phyloP scores from a whole-genome alignment of 2,888 invertebrate species.

The Cetonia aurata region DNA sequence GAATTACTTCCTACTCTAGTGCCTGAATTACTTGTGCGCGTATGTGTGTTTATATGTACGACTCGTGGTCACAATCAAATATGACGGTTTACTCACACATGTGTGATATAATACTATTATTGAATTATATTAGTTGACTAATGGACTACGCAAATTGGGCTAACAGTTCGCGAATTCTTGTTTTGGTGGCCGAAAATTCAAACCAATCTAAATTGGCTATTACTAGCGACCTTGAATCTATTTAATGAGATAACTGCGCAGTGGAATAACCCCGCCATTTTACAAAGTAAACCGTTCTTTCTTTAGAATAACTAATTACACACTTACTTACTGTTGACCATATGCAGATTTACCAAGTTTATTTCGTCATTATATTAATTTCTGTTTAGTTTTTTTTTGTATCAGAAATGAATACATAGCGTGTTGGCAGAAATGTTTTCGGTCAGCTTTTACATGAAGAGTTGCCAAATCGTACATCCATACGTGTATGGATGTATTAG shows the following conservation, averaged over 20 bases:
- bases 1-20: constrained; percentile 15
- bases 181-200: constrained; percentile 33
- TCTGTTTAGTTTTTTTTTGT: too few relatives aligned
- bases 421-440: too few relatives aligned
- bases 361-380: too few relatives aligned
- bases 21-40: constrained; percentile 3
- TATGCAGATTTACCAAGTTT: too few relatives aligned
- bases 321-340: not conserved
- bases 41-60: not conserved
- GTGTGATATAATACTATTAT: constrained; percentile 32
- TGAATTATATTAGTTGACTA: constrained; percentile 41
- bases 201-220: constrained; percentile 31
- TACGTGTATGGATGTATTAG: too few relatives aligned
- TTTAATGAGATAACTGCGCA: constrained; percentile 49
- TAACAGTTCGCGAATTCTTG: constrained; percentile 23
- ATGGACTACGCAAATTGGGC: constrained; percentile 26
- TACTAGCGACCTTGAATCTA: constrained; percentile 46
- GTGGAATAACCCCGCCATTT: constrained; percentile 49
- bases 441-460: too few relatives aligned
- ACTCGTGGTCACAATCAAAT: constrained; percentile 3
- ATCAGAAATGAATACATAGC: too few relatives aligned
- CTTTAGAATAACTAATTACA: constrained; percentile 48
- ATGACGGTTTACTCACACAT: constrained; percentile 3
- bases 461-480: too few relatives aligned
- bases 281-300: constrained; percentile 47